Evolutionary conservation across 2,113 vertebrate genomes (phyloP).

Genomic region (Xyrauchen texanus): DNA sequence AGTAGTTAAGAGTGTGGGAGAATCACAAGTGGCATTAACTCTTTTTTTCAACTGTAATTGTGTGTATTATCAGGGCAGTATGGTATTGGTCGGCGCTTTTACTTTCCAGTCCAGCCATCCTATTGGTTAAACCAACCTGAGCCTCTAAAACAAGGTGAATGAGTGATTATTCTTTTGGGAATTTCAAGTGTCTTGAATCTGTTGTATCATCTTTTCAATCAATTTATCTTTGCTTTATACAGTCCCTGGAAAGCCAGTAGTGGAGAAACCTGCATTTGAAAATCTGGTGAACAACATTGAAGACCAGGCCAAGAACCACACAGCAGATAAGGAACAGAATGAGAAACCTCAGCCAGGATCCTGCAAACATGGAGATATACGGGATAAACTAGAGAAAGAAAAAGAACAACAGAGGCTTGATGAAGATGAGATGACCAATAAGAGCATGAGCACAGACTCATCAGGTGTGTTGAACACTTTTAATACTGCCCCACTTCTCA

Average conservation of each 20-base stretch:
- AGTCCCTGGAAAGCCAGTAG: conserved; percentile 44
- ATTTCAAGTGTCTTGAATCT: not conserved
- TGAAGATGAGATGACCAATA: conserved; percentile 49
- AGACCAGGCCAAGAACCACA: conserved; percentile 39
- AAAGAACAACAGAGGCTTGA: conserved; percentile 40
- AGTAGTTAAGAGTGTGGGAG: not conserved
- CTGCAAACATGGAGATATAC: conserved; percentile 72
- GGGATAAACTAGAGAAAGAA: conserved; percentile 56
- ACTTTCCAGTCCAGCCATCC: conserved; percentile 87
- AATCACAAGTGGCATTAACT: not conserved
- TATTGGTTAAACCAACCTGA: conserved; percentile 79
- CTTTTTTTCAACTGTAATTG: not conserved
- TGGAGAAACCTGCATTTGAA: conserved; percentile 60
- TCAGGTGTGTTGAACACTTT: not conserved
- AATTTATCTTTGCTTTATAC: conserved; percentile 12
- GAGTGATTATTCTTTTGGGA: not conserved
- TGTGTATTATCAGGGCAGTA: conserved; percentile 79
- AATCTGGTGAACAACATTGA: conserved; percentile 52
- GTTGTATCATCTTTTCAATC: not conserved
- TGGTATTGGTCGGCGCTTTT: conserved; percentile 88
- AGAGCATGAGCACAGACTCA: conserved; percentile 17
- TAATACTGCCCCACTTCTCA: no score
- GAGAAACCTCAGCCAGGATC: conserved; percentile 29
- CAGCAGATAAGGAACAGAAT: conserved; percentile 42
- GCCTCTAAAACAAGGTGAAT: conserved; percentile 60